These are phyloP conservation scores for Smutsia temminckii DNA, from an alignment of 2,797 vertebrate species.

Conservation along the genomic window DNA sequence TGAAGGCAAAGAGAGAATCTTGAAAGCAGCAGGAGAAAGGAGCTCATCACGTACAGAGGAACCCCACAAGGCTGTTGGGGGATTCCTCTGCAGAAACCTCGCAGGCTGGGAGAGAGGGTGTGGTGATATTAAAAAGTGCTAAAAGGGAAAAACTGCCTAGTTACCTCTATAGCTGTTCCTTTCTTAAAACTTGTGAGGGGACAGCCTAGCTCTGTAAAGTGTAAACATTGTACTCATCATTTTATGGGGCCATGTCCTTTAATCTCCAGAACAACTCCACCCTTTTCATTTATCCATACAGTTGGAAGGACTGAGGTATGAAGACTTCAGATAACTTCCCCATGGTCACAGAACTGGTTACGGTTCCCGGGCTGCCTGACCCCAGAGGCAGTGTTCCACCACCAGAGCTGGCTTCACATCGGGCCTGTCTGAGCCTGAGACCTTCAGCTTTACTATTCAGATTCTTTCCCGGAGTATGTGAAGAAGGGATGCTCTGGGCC, in stretches of 20 bases:
- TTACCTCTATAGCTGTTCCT: not conserved
- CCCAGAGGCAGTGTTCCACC: not conserved
- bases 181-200: not conserved
- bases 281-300: not conserved
- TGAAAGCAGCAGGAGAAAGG: not conserved
- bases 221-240: not conserved
- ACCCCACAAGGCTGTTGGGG: not conserved
- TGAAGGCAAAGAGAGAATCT: not conserved
- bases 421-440: too few relatives aligned
- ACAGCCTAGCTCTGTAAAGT: not conserved
- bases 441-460: not conserved
- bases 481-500: not conserved
- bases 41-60: not conserved
- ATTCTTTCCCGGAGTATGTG: not conserved
- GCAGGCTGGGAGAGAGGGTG: not conserved
- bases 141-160: not conserved
- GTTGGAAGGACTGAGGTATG: not conserved
- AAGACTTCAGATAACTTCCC: not conserved
- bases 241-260: too few relatives aligned
- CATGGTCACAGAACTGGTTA: not conserved
- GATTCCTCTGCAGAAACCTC: not conserved
- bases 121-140: not conserved
- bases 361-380: not conserved
- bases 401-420: not conserved
- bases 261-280: not conserved